Base-by-base conservation (phyloP, 2,888 invertebrate species). In the Atherix ibis region DNA sequence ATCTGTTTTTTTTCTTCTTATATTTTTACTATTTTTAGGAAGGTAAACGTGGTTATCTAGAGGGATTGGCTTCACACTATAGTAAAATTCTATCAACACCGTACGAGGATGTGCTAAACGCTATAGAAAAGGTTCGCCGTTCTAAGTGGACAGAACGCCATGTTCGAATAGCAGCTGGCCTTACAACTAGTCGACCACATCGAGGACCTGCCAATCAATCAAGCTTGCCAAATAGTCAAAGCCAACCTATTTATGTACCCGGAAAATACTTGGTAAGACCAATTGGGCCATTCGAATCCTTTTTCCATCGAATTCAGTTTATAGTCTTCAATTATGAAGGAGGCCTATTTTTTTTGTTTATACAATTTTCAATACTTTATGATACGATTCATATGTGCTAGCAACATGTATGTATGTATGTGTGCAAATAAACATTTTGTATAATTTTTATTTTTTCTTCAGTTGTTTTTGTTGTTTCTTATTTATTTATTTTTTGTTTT, bases 61-160 rank as follows among this genome's bases (percentile, higher is more conserved):
- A 87, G 64, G 85, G 84, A 17, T 62, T 87, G 40, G 85, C 87
- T 10, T 82, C 82, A 17, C 70, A 84, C 45, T 87, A 87, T 54
- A 84, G 87, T 39, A 85, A 85, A 56, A 73, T 82, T 50, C 81
- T 85, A 64, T 81, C 77, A 51, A 83, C 85, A 44, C 84, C 85
- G 62, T 87, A 84, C 62, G 79, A 82, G 43, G 85, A 87, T 57
- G 84, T 87, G 32, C 64, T 87, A 47, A 80, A 82, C 53, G 81
- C 85, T 52, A 70, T 87, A 35, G 87, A 87, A 59, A 82, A 83
- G 54, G 69, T 85, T 37, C 70, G 87, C 44, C 69, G 77, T 46
- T 73, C 58, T 27, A 59, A 59, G 43, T 59, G 59, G 59, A 54
- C 56, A 42, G 59, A 59, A 42, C 73, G 64, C 44, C 59, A 59